These are phyloP conservation scores for Cygnus atratus DNA, from an alignment of 2,113 vertebrate species.

Conservation along the genomic window DNA sequence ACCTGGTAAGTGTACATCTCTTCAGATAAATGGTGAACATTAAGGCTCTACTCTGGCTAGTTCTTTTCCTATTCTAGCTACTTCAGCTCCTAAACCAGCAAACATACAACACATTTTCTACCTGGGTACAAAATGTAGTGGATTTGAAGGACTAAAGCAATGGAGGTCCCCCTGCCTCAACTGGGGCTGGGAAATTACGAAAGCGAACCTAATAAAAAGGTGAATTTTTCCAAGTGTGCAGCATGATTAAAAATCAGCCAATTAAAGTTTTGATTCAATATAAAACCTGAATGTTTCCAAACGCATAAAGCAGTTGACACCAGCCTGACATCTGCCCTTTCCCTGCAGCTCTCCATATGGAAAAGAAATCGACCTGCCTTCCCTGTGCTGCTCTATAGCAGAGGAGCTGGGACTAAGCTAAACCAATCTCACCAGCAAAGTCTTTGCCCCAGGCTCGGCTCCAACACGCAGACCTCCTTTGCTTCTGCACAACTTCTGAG, in stretches of 20 bases:
- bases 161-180: background rate
- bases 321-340: conserved; percentile 38
- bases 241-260: conserved; percentile 2
- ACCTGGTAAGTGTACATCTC: conserved; percentile 9
- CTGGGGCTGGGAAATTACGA: conserved; percentile 8
- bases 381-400: background rate
- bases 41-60: background rate
- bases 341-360: conserved; percentile 4
- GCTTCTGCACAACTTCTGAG: background rate
- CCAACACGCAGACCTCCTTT: background rate
- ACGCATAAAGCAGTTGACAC: conserved; percentile 41
- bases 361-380: conserved; percentile 6
- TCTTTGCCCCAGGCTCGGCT: background rate
- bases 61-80: background rate
- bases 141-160: background rate
- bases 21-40: conserved; percentile 15
- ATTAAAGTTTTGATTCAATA: conserved; percentile 42
- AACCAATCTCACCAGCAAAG: background rate
- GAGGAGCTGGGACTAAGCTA: background rate
- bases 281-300: conserved; percentile 44
- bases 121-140: background rate
- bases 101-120: background rate
- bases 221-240: conserved; percentile 24
- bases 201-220: conserved; percentile 14
- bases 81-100: background rate